Conservation (phyloP, 2,888 invertebrate species). For the Dyspetes luteomarginatus region DNA sequence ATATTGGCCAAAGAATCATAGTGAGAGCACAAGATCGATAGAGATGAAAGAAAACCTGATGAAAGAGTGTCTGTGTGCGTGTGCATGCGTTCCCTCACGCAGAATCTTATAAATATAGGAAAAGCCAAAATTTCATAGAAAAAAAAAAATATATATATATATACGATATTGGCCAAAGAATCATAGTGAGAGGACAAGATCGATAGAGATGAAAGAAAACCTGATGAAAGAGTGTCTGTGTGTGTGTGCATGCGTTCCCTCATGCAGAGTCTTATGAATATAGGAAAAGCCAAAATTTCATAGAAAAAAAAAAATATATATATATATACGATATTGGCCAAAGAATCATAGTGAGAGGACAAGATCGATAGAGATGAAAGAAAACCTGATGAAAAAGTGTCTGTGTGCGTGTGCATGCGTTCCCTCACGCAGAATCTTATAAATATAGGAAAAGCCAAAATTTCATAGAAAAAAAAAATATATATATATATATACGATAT, state of each 20-base stretch:
- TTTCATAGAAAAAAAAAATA: too few species aligned
- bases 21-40: constrained; percentile 1
- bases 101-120: too few species aligned
- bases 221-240: constrained; percentile 5
- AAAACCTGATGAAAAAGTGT: too few species aligned
- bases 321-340: constrained; percentile 26
- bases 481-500: constrained; percentile 39
- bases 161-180: not conserved
- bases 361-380: not conserved
- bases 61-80: too few species aligned
- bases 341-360: not conserved
- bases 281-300: constrained; percentile 7
- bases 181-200: constrained; percentile 4
- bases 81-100: too few species aligned
- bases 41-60: not conserved
- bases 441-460: constrained; percentile 11
- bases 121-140: too few species aligned
- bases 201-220: not conserved
- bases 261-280: too few species aligned
- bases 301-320: too few species aligned
- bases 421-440: too few species aligned
- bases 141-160: not conserved
- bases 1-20: not conserved
- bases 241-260: constrained; percentile 9
- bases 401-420: constrained; percentile 8